phyloP scores from a whole-genome alignment of 1,140 invertebrate genomes.

The Cherax destructor region DNA sequence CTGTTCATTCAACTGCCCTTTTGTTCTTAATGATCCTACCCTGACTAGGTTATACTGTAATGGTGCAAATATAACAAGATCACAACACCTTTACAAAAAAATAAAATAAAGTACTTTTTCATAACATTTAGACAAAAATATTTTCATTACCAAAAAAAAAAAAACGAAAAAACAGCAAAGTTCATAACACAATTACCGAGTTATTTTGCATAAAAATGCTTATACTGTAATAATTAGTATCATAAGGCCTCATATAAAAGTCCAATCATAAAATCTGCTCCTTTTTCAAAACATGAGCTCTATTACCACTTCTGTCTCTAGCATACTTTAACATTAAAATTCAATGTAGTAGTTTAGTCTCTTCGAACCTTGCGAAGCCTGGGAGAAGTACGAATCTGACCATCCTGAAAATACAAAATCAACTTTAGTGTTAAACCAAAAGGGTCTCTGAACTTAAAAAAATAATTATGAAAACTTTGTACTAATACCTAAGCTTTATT shows the following conservation, averaged over 20 bases:
- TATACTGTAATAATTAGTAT: slow-evolving; percentile 52
- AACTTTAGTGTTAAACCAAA: not conserved
- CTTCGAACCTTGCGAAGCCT: slow-evolving; percentile 54
- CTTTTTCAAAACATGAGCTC: not conserved
- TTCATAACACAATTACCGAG: slow-evolving; percentile 27
- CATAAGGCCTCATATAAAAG: slow-evolving; percentile 64
- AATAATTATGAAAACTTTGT: no score
- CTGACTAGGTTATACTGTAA: slow-evolving; percentile 32
- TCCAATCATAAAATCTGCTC: slow-evolving; percentile 50
- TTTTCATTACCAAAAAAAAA: not conserved
- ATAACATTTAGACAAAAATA: slow-evolving; percentile 32
- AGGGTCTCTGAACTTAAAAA: no score
- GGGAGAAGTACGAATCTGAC: slow-evolving; percentile 47
- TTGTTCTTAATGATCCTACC: slow-evolving; percentile 22
- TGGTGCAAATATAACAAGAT: slow-evolving; percentile 34
- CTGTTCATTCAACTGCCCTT: not conserved
- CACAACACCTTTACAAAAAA: slow-evolving; percentile 1
- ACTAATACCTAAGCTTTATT: no score
- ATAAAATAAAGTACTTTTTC: not conserved
- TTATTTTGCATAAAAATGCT: slow-evolving; percentile 53
- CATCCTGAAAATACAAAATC: slow-evolving; percentile 20
- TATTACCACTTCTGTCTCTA: not conserved
- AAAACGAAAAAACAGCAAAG: not conserved
- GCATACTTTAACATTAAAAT: not conserved
- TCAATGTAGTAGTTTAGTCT: slow-evolving; percentile 18